Conservation (phyloP, 2,888 invertebrate genomes). For the Flexamia atlantica region DNA sequence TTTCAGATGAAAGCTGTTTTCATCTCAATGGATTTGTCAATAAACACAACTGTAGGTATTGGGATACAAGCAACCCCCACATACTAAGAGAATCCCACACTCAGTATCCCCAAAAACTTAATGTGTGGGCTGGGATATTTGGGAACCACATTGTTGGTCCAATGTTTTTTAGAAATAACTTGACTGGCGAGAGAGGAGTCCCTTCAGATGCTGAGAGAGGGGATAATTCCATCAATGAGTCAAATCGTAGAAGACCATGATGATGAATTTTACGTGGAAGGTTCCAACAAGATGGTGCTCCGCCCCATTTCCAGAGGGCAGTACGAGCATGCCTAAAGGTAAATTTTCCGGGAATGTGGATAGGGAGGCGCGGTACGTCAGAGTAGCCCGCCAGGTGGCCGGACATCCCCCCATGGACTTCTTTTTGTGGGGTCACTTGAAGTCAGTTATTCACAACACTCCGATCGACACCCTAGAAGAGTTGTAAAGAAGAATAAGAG, state of each 20-base stretch:
- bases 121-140: slow-evolving; percentile 17
- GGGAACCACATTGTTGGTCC: slow-evolving; percentile 23
- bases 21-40: neutral
- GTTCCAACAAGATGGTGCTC: slow-evolving; percentile 1
- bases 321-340: neutral
- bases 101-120: neutral
- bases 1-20: slow-evolving; percentile 12
- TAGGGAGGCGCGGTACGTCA: neutral
- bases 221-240: neutral
- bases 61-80: slow-evolving; percentile 20
- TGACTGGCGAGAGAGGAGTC: neutral
- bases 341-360: neutral
- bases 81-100: neutral
- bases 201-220: neutral
- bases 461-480: neutral
- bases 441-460: slow-evolving; percentile 7
- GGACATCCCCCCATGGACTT: no score
- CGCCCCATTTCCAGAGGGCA: slow-evolving; percentile 6
- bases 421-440: no score
- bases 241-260: neutral
- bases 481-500: neutral
- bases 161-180: neutral
- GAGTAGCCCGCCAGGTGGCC: neutral
- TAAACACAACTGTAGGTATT: slow-evolving; percentile 32
- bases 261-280: neutral